Base-by-base conservation (phyloP, 2,888 invertebrate genomes). In the Willowsia nigromaculata region DNA sequence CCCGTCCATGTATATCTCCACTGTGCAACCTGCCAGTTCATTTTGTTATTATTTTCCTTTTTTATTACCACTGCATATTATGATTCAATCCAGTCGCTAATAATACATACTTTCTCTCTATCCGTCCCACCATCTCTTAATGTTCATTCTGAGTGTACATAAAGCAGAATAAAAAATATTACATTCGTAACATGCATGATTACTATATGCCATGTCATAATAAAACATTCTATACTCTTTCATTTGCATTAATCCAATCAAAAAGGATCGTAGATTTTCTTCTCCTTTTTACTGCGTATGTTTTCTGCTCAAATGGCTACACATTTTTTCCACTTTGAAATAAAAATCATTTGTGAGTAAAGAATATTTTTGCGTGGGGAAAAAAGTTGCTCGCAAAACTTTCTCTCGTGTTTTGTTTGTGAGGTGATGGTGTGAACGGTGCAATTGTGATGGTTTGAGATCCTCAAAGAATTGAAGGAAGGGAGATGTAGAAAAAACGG, bases 1-100 rank as follows among this genome's bases (percentile, higher is more conserved):
- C 18, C 22, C 5, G 11, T 22, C 25, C 25, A 56, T n/a, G 56
- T 56, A 56, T 22, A 9, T n/a, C n/a, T n/a, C n/a, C n/a, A n/a
- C n/a, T n/a, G n/a, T n/a, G 33, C 62, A 62, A 62, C 30, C 53
- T 18, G 18, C 53, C 62, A 62, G 62, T 62, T 30, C 62, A 62
- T 62, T 62, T 62, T 5, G 56, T 56, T 56, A 56, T 56, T 56
- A 56, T 56, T 56, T 56, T 56, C 25, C 56, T 56, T 56, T 56
- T 56, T 22, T 56, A 25, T 56, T 56, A n/a, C 56, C n/a, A n/a
- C n/a, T n/a, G n/a, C n/a, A n/a, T 25, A 25, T 56, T 56, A 56
- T 56, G 56, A 56, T 18, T 56, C 56, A 56, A 56, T 25, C 56
- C 56, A 7, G 56, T 56, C 22, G 56, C 43, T 56, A 22, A 25